Evolutionary conservation across 2,113 vertebrate species (phyloP).

Genomic region (Verasper variegatus): DNA sequence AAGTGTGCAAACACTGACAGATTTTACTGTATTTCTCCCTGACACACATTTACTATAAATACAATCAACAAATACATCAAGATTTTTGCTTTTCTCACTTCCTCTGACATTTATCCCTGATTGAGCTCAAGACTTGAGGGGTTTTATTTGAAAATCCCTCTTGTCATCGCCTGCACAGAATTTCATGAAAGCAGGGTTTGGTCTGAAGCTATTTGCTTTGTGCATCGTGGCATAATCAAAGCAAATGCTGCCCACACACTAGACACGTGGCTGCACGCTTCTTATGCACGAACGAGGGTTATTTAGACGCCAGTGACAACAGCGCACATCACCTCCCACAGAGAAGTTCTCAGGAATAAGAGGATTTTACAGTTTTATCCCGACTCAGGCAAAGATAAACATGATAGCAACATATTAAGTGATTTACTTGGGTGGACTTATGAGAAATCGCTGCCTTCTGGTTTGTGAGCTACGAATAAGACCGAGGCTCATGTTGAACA

Average conservation of each 20-base stretch:
- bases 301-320: conserved; percentile 47
- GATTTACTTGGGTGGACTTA: not conserved
- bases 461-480: too few species aligned
- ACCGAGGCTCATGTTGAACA: not conserved
- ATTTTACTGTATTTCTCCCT: not conserved
- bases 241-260: conserved; percentile 45
- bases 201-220: conserved; percentile 46
- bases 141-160: conserved; percentile 13
- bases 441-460: too few species aligned
- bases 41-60: not conserved
- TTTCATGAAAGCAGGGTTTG: conserved; percentile 31
- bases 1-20: too few species aligned
- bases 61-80: not conserved
- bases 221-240: conserved; percentile 56
- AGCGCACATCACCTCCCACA: conserved; percentile 44
- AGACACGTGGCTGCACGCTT: conserved; percentile 19
- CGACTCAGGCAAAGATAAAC: not conserved
- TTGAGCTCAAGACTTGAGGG: conserved; percentile 11
- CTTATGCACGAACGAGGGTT: conserved; percentile 31
- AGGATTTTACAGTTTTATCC: conserved; percentile 4
- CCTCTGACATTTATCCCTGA: conserved; percentile 10
- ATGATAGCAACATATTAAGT: not conserved
- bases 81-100: not conserved
- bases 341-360: conserved; percentile 19
- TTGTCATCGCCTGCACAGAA: conserved; percentile 7